Base-by-base conservation (phyloP, 2,888 invertebrate genomes). In the Drosophila helvetica region DNA sequence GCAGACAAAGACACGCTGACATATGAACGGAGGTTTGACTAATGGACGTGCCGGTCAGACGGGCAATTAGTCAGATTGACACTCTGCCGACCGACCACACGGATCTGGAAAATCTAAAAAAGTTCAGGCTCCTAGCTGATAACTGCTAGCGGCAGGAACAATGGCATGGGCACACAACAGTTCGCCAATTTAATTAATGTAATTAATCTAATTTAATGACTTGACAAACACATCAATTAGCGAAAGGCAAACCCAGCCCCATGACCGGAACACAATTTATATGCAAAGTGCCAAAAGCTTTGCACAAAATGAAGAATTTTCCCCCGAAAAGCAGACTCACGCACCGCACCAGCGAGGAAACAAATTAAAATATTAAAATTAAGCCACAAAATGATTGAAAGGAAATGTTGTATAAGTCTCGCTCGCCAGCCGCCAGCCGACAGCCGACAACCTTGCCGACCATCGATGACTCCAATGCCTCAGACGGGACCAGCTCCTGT, bases 281-380 rank as follows among this genome's bases (percentile, higher is more conserved):
- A 85, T 85, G 84, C 83, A 85, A 87, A 87, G 83, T 78, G 70
- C 56, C 61, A 22, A 62, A 73, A 74, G 62, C 71, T 69, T 72
- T 63, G 66, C 69, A 61, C 62, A 61, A 73, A 79, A 73, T 74
- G 75, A 62, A 59, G 52, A 63, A 70, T 55, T 53, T 53, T 56
- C 46, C 60, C 52, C 65, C 45, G 12, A 33, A 69, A 53, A 59
- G 52, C 27, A 57, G 45, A 51, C 64, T 47, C 77, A 74, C 62
- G 61, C 57, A 62, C 74, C 57, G 46, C 67, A 63, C 17, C 74
- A 50, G 45, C 51, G 18, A 15, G 59, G 63, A 80, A 85, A 80
- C 86, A 86, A 87, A 87, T 89, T 89, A 86, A 89, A 85, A 89
- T 89, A 87, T 89, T 89, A 89, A 89, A 89, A 89, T 86, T 80